phyloP scores from a whole-genome alignment of 2,888 invertebrate genomes.

The Drosophila picticornis region DNA sequence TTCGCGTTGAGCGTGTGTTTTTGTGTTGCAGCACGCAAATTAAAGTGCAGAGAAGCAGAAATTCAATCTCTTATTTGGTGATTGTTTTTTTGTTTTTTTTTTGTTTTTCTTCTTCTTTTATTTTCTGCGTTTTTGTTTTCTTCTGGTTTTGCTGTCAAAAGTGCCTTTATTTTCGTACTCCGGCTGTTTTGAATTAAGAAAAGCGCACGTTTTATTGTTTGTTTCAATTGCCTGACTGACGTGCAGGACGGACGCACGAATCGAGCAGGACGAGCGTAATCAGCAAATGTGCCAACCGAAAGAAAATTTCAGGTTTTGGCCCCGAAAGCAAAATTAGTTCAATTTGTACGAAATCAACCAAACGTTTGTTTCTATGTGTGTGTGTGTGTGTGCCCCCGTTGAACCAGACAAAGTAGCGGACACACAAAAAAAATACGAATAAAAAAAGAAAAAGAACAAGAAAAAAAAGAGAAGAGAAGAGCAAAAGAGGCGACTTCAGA shows the following conservation, averaged over 20 bases:
- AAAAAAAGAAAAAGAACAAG: background rate
- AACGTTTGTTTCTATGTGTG: slow-evolving; percentile 40
- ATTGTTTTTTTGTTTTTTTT: no score
- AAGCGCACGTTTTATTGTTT: slow-evolving; percentile 80
- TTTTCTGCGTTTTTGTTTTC: slow-evolving; percentile 9
- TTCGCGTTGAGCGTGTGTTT: slow-evolving; percentile 60
- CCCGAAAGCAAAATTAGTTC: slow-evolving; percentile 73
- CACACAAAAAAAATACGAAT: slow-evolving; percentile 8
- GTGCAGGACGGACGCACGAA: slow-evolving; percentile 30
- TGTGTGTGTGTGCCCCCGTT: slow-evolving; percentile 6
- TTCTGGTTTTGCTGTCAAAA: slow-evolving; percentile 29
- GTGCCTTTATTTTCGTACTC: slow-evolving; percentile 57
- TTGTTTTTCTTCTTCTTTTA: slow-evolving; percentile 10
- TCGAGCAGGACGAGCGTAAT: slow-evolving; percentile 58
- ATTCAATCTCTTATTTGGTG: slow-evolving; percentile 78
- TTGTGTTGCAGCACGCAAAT: slow-evolving; percentile 72
- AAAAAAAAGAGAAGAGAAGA: background rate
- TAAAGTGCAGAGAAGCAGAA: slow-evolving; percentile 78
- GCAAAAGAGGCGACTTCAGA: slow-evolving; percentile 25
- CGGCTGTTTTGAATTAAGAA: slow-evolving; percentile 72
- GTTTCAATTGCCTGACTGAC: slow-evolving; percentile 76
- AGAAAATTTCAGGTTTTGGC: slow-evolving; percentile 54
- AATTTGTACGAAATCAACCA: slow-evolving; percentile 78
- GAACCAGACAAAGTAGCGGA: slow-evolving; percentile 27
- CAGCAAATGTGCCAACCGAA: slow-evolving; percentile 75